Base-by-base conservation (phyloP, 1,140 invertebrate genomes). In the Ceratosolen fusciceps region DNA sequence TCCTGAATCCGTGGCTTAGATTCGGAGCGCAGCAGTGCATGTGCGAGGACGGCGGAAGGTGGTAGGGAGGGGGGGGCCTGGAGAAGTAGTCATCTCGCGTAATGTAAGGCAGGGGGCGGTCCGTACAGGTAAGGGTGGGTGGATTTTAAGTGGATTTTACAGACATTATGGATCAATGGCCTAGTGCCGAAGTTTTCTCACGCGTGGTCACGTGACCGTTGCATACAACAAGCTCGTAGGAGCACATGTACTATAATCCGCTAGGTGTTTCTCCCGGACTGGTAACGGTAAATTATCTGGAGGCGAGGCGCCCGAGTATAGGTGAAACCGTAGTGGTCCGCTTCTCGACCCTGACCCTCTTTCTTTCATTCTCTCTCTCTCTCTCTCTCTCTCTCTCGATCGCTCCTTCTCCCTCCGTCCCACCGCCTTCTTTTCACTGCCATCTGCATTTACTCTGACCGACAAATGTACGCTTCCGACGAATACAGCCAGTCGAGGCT, bases 261-360 rank as follows among this genome's bases (percentile, higher is more conserved):
- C 10, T 49, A 70, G 37, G 79, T 81, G 47, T 80, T 72, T 52
- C n/a, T 52, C 47, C 54, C 24, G 16, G 19, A 52, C 21, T 1
- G 21, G 56, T 85, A 83, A 83, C 83, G 81, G 83, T 83, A 82
- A 82, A 83, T 67, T 68, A 79, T 60, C 43, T 24, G 2, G n/a
- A 43, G 0, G 34, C 71, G 1, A 19, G 19, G 47, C 29, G 31
- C 24, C 3, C 29, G 49, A 58, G 34, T 74, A 43, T 58, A 58
- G 54, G 47, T 71, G 72, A 60, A 60, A 74, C 54, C n/a, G n/a
- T 58, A 12, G 31, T n/a, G 37, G 58, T 16, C 60, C n/a, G 43
- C 19, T 65, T 67, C 74, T 75, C 60, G 60, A 75, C 74, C 74
- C 60, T 75, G 74, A 75, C 74, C 74, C 26, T 75, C 7, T 75